These are phyloP conservation scores for Tetraodon nigroviridis DNA, from an alignment of 2,113 vertebrate species.

Conservation along the genomic window DNA sequence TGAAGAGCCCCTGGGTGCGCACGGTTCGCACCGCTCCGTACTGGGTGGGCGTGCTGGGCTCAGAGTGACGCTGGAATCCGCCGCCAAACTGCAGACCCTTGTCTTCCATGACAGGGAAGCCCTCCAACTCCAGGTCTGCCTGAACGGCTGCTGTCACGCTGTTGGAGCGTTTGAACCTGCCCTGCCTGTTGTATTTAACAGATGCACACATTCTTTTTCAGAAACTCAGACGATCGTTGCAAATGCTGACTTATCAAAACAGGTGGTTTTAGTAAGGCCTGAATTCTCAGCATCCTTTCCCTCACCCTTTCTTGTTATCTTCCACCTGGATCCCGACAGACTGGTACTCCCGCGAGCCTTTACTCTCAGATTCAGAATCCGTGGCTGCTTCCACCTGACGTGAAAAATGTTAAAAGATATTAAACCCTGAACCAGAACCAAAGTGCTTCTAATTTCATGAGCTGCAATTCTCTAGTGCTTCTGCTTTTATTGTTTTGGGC, in stretches of 20 bases:
- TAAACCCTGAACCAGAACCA: conserved; percentile 35
- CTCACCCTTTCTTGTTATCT: conserved; percentile 89
- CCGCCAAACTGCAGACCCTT: conserved; percentile 96
- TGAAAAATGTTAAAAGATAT: conserved; percentile 41
- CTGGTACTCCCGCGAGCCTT: conserved; percentile 90
- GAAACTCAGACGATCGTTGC: not conserved
- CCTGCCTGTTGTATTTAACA: conserved; percentile 74
- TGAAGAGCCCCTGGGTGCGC: conserved; percentile 95
- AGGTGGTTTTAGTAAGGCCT: conserved; percentile 3
- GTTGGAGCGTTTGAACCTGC: conserved; percentile 96
- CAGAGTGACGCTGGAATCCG: conserved; percentile 92
- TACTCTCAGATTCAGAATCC: conserved; percentile 94
- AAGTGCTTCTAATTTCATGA: conserved; percentile 50
- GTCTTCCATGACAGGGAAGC: conserved; percentile 92
- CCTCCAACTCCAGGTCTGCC: conserved; percentile 94
- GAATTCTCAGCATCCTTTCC: conserved; percentile 10
- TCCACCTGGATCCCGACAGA: conserved; percentile 96
- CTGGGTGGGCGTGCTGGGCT: conserved; percentile 95
- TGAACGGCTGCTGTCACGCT: conserved; percentile 95
- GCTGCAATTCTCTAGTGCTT: conserved; percentile 35
- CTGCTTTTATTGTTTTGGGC: conserved; percentile 62
- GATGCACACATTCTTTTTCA: conserved; percentile 2
- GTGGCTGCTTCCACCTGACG: conserved; percentile 94
- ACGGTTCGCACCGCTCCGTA: conserved; percentile 94
- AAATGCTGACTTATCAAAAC: conserved; percentile 8